Evolutionary conservation across 2,888 invertebrate genomes (phyloP).

Genomic region (Chorisops tibialis): DNA sequence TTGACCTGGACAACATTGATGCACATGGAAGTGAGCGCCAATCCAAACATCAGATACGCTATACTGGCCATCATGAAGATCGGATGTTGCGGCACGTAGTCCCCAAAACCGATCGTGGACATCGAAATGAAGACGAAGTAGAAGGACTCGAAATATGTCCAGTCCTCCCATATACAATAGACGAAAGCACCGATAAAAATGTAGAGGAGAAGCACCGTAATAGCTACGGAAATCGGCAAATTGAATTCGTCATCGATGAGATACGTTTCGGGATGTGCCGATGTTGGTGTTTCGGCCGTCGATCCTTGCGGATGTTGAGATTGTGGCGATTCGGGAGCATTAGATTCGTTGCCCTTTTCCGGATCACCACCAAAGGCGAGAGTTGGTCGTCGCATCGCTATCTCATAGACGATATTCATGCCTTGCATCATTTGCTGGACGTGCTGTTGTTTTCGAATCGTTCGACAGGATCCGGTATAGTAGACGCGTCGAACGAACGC

Average conservation of each 20-base stretch:
- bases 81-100: conserved; percentile 84
- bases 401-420: conserved; percentile 75
- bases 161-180: conserved; percentile 73
- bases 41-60: conserved; percentile 88
- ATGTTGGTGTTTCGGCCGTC: conserved; percentile 63
- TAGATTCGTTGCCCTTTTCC: conserved; percentile 48
- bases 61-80: conserved; percentile 86
- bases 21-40: conserved; percentile 95
- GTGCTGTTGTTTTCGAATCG: conserved; percentile 70
- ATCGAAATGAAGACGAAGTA: conserved; percentile 97
- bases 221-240: conserved; percentile 85
- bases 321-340: conserved; percentile 44
- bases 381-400: conserved; percentile 72
- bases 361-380: conserved; percentile 59
- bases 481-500: conserved; percentile 78
- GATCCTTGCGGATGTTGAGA: conserved; percentile 42
- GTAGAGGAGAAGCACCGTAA: conserved; percentile 77
- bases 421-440: conserved; percentile 83
- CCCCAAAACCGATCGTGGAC: conserved; percentile 96
- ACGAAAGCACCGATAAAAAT: conserved; percentile 82
- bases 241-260: conserved; percentile 92
- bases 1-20: conserved; percentile 92
- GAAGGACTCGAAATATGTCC: conserved; percentile 91
- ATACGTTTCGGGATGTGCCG: conserved; percentile 72
- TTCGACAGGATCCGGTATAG: conserved; percentile 79